Base-by-base conservation (phyloP, 2,113 vertebrate genomes). In the Sula dactylatra region DNA sequence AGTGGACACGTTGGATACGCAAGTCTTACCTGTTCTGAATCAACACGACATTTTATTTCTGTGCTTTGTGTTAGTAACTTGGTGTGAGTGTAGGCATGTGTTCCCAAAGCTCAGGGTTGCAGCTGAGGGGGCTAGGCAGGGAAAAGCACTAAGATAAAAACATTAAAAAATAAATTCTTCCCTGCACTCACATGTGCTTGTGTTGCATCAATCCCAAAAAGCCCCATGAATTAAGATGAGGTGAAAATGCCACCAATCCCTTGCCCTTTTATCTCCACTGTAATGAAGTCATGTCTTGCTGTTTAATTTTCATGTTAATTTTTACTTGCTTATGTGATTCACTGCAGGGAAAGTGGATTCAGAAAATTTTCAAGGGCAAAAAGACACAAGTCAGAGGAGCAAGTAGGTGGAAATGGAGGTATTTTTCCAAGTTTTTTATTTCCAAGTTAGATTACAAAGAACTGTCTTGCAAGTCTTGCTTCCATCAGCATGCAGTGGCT, bases 271-370 rank as follows among this genome's bases (percentile, higher is more conserved):
- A 97, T 90, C 25, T 97, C 44, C 71, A 79, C 85, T 92, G 86
- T 87, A 90, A 95, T 95, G 96, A 97, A 97, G 97, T 96, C 81
- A 94, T 84, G 92, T 93, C 95, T 97, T 94, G 93, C 92, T 94
- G 94, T 95, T 97, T 95, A 94, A 94, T 92, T 97, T 97, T 88
- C 91, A 64, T 86, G 91, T 86, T 90, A 42, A 90, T 92, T 97
- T 97, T 97, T 88, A 74, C 94, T 98, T 98, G 93, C 97, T 92
- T 69, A 42, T 34, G 36, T 90, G 94, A 95, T 97, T 97, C 97
- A 82, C 96, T 86, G 89, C 80, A 92, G 86, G 84, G 90, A 96
- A 96, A 94, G 82, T 69, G 83, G 91, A 92, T 76, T 94, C 69
- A 76, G 94, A 86, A 96, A 86, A 88, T 58, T 89, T 97, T 96